phyloP scores from a whole-genome alignment of 1,140 invertebrate species.

The Cydia strobilella region DNA sequence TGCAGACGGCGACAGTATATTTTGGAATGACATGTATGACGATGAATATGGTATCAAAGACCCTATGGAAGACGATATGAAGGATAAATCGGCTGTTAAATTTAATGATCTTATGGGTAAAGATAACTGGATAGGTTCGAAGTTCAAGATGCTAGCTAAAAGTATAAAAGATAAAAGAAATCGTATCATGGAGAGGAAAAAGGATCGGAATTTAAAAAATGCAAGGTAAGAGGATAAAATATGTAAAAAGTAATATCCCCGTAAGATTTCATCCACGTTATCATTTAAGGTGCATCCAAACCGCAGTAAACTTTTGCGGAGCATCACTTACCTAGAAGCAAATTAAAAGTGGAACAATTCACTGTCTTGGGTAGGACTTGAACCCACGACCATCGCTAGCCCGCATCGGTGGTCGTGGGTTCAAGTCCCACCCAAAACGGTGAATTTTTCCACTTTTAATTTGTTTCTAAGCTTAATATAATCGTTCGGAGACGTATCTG shows the following conservation, averaged over 20 bases:
- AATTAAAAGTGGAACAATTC: too few species aligned
- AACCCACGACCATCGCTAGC: too few species aligned
- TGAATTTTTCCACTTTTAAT: too few species aligned
- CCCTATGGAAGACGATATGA: constrained; percentile 48
- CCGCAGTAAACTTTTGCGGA: too few species aligned
- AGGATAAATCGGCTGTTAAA: constrained; percentile 49
- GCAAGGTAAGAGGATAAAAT: neutral
- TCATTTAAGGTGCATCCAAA: too few species aligned
- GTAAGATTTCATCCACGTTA: too few species aligned
- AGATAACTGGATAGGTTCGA: constrained; percentile 48
- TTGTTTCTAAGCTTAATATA: too few species aligned
- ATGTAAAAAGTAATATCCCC: neutral
- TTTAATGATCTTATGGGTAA: constrained; percentile 49
- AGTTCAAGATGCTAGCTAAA: constrained; percentile 40
- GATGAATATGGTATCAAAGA: constrained; percentile 67
- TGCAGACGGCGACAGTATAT: constrained; percentile 48
- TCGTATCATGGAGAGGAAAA: neutral
- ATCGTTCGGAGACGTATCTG: too few species aligned
- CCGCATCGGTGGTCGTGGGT: too few species aligned
- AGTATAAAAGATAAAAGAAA: neutral
- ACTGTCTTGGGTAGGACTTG: too few species aligned
- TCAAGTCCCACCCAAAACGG: too few species aligned
- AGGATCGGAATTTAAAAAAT: neutral
- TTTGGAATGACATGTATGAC: constrained; percentile 68
- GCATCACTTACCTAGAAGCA: too few species aligned